A percentile compares a stretch with the other conserved stretches of the same genome.
Conservation (phyloP, 2,797 vertebrate species). For the Pristis pectinata region DNA sequence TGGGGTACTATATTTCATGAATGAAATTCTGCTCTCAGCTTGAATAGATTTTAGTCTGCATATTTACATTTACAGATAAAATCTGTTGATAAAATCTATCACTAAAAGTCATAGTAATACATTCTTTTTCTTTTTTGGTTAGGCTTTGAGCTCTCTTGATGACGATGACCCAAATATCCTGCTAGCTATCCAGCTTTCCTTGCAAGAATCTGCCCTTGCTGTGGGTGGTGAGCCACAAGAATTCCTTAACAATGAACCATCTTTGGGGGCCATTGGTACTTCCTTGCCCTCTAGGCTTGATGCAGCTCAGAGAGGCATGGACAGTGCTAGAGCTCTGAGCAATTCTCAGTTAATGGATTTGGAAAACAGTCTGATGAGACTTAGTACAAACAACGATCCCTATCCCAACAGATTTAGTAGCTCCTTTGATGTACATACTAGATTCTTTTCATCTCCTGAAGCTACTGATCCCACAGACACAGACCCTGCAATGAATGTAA, state of each 20-base stretch:
- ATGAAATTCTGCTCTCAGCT: neutral
- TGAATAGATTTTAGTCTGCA: constrained; percentile 1
- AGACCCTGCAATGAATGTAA: constrained; percentile 71
- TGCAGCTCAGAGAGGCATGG: constrained; percentile 62
- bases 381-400: constrained; percentile 63
- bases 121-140: constrained; percentile 38
- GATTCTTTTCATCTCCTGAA: constrained; percentile 68
- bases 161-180: constrained; percentile 97
- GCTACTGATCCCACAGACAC: constrained; percentile 71
- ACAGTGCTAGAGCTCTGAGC: constrained; percentile 75
- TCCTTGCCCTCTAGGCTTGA: constrained; percentile 85
- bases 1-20: neutral
- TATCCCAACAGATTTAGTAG: constrained; percentile 56
- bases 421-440: constrained; percentile 60
- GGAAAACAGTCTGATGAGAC: constrained; percentile 74
- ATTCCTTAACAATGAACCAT: constrained; percentile 71
- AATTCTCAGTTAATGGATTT: constrained; percentile 90
- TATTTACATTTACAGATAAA: neutral
- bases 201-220: constrained; percentile 84
- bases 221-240: constrained; percentile 69
- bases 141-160: constrained; percentile 87
- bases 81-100: neutral
- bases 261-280: constrained; percentile 85
- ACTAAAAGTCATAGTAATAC: neutral
- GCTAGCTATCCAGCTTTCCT: constrained; percentile 93